Conservation (phyloP, 2,797 vertebrate species). For the Petrocephalus sullivani region DNA sequence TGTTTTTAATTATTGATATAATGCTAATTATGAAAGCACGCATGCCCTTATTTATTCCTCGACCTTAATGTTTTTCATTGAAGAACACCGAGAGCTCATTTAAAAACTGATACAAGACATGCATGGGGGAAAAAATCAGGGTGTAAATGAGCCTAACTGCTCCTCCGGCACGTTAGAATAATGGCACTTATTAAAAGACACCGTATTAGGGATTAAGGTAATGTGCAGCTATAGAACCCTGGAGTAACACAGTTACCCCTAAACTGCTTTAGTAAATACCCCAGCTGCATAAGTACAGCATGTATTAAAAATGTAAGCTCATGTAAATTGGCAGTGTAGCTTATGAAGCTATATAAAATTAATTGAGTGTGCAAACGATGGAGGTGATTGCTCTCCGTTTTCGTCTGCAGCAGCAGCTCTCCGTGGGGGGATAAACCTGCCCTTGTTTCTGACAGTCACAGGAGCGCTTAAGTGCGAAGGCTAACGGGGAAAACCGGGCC, state of each 20-base stretch:
- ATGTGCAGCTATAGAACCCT: background rate
- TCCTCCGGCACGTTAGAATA: background rate
- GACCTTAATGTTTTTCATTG: background rate
- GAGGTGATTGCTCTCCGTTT: background rate
- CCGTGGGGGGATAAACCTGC: background rate
- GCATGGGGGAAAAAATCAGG: background rate
- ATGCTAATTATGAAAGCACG: background rate
- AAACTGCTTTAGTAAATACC: slow-evolving; percentile 10
- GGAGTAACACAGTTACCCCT: background rate
- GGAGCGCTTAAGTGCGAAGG: background rate
- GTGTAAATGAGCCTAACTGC: background rate
- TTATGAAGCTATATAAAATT: background rate
- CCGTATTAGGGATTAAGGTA: background rate
- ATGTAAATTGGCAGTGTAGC: background rate
- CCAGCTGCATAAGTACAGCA: background rate
- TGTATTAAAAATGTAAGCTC: background rate
- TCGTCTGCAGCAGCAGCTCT: background rate
- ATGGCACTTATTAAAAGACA: background rate
- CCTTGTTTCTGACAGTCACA: background rate
- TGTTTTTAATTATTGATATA: background rate
- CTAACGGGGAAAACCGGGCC: background rate
- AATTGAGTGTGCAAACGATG: background rate
- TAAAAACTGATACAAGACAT: background rate
- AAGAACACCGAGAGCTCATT: background rate
- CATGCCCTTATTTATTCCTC: background rate